These are phyloP conservation scores for Ichneumoninae sp. DNA, from an alignment of 2,888 invertebrate genomes.

Conservation along the genomic window DNA sequence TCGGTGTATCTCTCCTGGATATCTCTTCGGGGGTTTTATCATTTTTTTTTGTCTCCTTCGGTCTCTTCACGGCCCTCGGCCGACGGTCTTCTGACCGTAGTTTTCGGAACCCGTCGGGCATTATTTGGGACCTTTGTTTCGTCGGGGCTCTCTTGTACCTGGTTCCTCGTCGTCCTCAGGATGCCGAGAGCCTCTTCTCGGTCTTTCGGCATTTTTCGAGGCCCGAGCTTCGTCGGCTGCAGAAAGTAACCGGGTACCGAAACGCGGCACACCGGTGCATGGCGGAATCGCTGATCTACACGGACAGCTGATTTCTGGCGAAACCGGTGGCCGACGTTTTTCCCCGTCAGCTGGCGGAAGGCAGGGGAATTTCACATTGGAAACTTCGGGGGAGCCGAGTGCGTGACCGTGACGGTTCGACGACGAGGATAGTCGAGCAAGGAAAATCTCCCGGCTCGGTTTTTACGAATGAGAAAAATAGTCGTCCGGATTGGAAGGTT, in stretches of 20 bases:
- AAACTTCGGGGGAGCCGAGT: constrained; percentile 45
- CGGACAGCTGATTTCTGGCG: constrained; percentile 74
- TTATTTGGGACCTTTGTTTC: constrained; percentile 63
- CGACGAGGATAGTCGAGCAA: constrained; percentile 32
- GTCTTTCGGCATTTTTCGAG: background rate
- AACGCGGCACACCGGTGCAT: background rate
- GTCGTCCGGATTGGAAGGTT: background rate
- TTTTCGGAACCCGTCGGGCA: constrained; percentile 51
- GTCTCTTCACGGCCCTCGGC: constrained; percentile 32
- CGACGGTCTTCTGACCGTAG: constrained; percentile 41
- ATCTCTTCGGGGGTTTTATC: constrained; percentile 34
- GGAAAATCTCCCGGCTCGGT: constrained; percentile 22
- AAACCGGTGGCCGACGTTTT: constrained; percentile 66
- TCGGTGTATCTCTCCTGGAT: constrained; percentile 53
- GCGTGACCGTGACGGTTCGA: constrained; percentile 64
- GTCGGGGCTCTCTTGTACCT: constrained; percentile 44
- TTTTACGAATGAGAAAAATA: background rate
- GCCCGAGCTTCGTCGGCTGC: background rate
- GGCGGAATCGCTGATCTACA: constrained; percentile 25
- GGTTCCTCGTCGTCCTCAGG: constrained; percentile 28
- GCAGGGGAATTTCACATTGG: constrained; percentile 44
- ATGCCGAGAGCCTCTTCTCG: background rate
- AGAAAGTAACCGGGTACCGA: background rate
- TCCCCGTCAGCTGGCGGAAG: constrained; percentile 74
- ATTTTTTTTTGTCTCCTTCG: constrained; percentile 22